phyloP scores from a whole-genome alignment of 2,888 invertebrate species.

The Eucriotettix oculatus region DNA sequence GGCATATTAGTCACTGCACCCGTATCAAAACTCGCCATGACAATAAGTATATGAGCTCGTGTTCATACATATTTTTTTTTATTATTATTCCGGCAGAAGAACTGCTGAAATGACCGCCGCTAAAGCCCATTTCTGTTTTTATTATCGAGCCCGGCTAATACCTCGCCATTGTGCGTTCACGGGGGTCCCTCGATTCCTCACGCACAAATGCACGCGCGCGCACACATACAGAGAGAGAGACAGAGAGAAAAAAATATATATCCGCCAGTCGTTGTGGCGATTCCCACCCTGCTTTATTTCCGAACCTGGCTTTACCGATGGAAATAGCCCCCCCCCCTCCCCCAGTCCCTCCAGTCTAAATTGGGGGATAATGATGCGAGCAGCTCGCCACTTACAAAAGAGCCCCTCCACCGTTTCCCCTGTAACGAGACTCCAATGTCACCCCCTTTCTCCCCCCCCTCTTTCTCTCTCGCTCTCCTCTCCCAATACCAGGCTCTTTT shows the following conservation, averaged over 20 bases:
- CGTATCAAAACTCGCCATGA: no score
- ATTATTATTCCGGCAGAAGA: no score
- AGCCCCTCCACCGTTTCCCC: neutral
- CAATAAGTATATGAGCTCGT: no score
- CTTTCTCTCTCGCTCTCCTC: neutral
- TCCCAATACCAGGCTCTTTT: neutral
- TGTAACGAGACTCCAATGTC: neutral
- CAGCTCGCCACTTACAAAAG: neutral
- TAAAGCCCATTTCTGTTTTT: no score
- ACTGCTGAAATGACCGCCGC: no score
- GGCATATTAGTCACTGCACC: no score
- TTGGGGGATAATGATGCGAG: constrained; percentile 1
- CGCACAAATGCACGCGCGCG: neutral
- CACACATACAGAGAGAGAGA: neutral
- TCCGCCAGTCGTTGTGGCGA: neutral
- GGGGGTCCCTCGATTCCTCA: neutral
- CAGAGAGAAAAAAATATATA: neutral
- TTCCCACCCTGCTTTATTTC: neutral
- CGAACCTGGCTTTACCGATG: neutral
- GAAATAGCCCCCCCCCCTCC: neutral
- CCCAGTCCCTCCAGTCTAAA: neutral
- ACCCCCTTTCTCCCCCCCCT: neutral
- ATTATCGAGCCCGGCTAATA: neutral
- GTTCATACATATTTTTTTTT: no score
- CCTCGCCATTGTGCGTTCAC: neutral